Conservation (phyloP, 2,888 invertebrate species). For the Tanaodytes sp. region DNA sequence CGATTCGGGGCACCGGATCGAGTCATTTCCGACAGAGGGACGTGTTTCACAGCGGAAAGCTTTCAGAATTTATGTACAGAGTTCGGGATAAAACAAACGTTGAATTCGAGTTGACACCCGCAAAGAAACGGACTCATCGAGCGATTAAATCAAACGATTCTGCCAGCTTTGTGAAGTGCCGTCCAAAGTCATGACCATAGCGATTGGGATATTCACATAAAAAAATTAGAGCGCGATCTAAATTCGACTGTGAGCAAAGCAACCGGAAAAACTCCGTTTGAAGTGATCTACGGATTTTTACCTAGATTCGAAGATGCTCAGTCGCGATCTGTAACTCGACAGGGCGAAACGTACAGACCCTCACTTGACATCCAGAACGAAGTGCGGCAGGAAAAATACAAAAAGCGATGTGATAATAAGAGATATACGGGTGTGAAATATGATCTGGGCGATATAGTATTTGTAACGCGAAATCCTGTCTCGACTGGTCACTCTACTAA, state of each 20-base stretch:
- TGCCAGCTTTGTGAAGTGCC: slow-evolving; percentile 18
- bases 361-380: slow-evolving; percentile 2
- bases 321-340: not conserved
- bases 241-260: slow-evolving; percentile 23
- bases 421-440: not conserved
- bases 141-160: slow-evolving; percentile 29
- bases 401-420: not conserved
- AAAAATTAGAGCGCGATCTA: slow-evolving; percentile 17
- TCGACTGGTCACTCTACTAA: not conserved
- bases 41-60: slow-evolving; percentile 26
- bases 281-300: slow-evolving; percentile 36
- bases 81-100: slow-evolving; percentile 2
- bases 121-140: slow-evolving; percentile 42
- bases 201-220: slow-evolving; percentile 28
- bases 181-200: not conserved
- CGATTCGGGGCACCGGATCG: too few relatives aligned
- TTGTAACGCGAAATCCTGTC: not conserved
- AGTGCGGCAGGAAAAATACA: slow-evolving; percentile 10
- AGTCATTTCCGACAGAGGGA: slow-evolving; percentile 42
- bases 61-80: slow-evolving; percentile 31
- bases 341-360: slow-evolving; percentile 3
- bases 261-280: slow-evolving; percentile 29
- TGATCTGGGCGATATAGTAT: slow-evolving; percentile 16
- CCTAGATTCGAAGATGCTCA: slow-evolving; percentile 26
- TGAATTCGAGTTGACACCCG: slow-evolving; percentile 41